These are phyloP conservation scores for Drosophila sproati DNA, from an alignment of 1,140 invertebrate species.

Conservation along the genomic window DNA sequence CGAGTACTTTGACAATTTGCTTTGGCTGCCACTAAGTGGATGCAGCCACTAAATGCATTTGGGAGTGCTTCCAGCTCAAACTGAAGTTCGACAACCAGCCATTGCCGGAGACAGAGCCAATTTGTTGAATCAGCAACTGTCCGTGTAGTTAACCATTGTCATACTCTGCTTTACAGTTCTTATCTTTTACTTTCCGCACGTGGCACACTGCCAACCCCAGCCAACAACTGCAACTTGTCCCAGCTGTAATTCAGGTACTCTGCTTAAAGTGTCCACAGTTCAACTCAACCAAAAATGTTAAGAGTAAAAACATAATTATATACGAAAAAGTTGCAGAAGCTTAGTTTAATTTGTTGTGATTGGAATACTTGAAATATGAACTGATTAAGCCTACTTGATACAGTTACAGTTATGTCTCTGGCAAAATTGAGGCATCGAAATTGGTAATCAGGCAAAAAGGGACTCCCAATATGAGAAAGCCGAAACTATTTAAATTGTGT, in stretches of 20 bases:
- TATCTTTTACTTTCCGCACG: conserved; percentile 68
- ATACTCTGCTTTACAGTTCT: conserved; percentile 17
- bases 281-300: neutral
- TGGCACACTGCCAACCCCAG: conserved; percentile 11
- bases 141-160: neutral
- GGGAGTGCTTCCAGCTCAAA: neutral
- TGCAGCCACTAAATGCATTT: conserved; percentile 52
- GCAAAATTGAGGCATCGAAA: too few relatives aligned
- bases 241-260: conserved; percentile 3
- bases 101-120: neutral
- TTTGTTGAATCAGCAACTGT: conserved; percentile 41
- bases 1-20: conserved; percentile 49
- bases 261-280: neutral
- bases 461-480: too few relatives aligned
- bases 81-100: neutral
- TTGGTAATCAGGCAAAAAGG: too few relatives aligned
- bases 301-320: too few relatives aligned
- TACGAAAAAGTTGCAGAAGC: too few relatives aligned
- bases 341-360: too few relatives aligned
- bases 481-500: too few relatives aligned
- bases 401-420: too few relatives aligned
- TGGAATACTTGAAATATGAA: too few relatives aligned
- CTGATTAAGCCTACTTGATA: too few relatives aligned
- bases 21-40: conserved; percentile 26
- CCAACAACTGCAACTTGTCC: conserved; percentile 13